Evolutionary conservation across 23 tunicate species (phyloP).

Genomic region (Styela clava): DNA sequence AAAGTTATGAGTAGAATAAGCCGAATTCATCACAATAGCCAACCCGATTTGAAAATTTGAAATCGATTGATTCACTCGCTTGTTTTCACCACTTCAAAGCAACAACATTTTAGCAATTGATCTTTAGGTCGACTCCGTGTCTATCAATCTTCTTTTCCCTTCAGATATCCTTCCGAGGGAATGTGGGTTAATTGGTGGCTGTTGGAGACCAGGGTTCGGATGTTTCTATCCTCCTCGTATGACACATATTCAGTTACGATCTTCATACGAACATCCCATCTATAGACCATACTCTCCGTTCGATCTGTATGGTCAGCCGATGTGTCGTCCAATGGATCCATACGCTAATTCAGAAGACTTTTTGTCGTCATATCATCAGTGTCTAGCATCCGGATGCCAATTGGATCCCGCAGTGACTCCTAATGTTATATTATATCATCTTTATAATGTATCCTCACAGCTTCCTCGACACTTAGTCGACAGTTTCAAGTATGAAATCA

Average conservation of each 20-base stretch:
- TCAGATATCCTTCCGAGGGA: slow-evolving; percentile 56
- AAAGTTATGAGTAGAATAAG: too few species aligned
- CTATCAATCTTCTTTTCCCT: not conserved
- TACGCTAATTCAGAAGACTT: slow-evolving; percentile 26
- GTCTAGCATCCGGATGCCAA: slow-evolving; percentile 62
- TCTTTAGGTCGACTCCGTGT: too few species aligned
- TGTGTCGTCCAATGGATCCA: slow-evolving; percentile 46
- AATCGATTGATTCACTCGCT: too few species aligned
- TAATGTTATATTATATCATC: slow-evolving; percentile 3
- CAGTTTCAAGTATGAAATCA: slow-evolving; percentile 29
- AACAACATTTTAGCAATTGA: too few species aligned
- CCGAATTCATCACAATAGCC: too few species aligned
- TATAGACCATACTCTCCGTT: not conserved
- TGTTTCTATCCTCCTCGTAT: slow-evolving; percentile 57
- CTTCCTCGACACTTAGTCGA: slow-evolving; percentile 14
- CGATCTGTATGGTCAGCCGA: slow-evolving; percentile 49
- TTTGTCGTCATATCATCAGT: slow-evolving; percentile 45
- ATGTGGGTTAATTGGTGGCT: slow-evolving; percentile 76
- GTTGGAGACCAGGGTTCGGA: slow-evolving; percentile 47
- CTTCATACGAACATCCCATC: slow-evolving; percentile 33
- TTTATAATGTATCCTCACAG: slow-evolving; percentile 10
- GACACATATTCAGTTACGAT: slow-evolving; percentile 31
- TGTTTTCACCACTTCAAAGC: too few species aligned
- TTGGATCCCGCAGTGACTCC: slow-evolving; percentile 26
- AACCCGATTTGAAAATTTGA: too few species aligned